Evolutionary conservation across 2,113 vertebrate species (phyloP), one percentile per base, ranked within the genome.

Genomic region (Diadophis punctatus): DNA sequence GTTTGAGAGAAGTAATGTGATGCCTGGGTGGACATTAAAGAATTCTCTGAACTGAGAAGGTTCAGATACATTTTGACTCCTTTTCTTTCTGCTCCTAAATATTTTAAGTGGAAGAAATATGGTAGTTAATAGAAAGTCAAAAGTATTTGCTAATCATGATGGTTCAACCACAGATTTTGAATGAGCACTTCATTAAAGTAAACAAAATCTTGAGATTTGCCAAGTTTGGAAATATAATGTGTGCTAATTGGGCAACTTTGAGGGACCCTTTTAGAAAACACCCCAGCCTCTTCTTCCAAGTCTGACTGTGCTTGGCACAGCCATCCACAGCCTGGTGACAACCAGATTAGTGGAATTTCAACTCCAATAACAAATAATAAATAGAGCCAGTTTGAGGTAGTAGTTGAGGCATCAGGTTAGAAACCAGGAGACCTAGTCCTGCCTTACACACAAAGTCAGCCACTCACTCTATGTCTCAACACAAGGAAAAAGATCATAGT

Each of bases 141-240:
- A 56, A 68, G 51, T 92, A 92, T 92, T 92, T 92, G 91, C 87
- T 25, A 87, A 39, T 55, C 52, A 84, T 92, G 60, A 92, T 89
- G 80, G 80, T 92, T 92, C 91, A 80, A 55, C 60, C 46, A 92
- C 88, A 88, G 86, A 63, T 63, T 89, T 92, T 84, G 87, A 89
- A 92, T 92, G 84, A 92, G 63, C 91, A 89, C 91, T 92, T 92
- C 63, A 84, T 87, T 92, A 92, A 63, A 80, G 87, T 92, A 92
- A 92, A 89, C 91, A 92, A 84, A 63, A 56, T 92, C 87, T 89
- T 46, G 91, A 92, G 87, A 92, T 92, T 89, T 80, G 87, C 51
- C 20, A 10, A 22, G 39, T 39, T 88, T 14, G 60, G 51, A 74
- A 92, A 39, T 80, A 80, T 53, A 88, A 92, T 89, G 87, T 56